These are phyloP conservation scores for Melopsittacus undulatus DNA, from an alignment of 2,797 vertebrate species.

Conservation along the genomic window DNA sequence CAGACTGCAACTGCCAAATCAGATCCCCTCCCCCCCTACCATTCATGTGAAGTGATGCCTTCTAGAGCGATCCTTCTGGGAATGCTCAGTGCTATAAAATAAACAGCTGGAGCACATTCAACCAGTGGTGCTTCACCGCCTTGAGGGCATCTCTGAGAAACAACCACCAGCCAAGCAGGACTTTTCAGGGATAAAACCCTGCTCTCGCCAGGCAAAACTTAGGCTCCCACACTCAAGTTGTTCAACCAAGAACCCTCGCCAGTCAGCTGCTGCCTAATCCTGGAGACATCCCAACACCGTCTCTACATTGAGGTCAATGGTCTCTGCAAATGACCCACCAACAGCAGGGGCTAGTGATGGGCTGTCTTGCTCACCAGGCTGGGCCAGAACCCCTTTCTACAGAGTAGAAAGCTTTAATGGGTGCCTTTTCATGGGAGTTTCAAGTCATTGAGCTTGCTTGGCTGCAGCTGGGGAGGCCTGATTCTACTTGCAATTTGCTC, in stretches of 20 bases:
- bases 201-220: not conserved
- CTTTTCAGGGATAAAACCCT: not conserved
- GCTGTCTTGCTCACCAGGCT: accelerated
- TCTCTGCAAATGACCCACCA: accelerated
- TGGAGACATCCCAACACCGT: not conserved
- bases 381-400: not conserved
- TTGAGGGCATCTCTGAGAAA: not conserved
- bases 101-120: not conserved
- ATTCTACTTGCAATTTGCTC: not conserved
- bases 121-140: not conserved
- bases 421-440: not conserved
- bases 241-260: not conserved
- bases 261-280: not conserved
- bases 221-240: accelerated
- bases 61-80: not conserved
- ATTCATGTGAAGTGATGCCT: not conserved
- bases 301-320: not conserved
- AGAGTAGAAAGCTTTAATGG: not conserved
- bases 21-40: accelerated
- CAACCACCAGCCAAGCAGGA: not conserved
- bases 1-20: not conserved
- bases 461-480: not conserved
- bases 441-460: not conserved
- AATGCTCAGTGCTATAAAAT: not conserved
- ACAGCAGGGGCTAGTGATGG: accelerated